Base-by-base conservation (phyloP, 2,113 vertebrate species). In the Pseudolaguvia tuberculata region DNA sequence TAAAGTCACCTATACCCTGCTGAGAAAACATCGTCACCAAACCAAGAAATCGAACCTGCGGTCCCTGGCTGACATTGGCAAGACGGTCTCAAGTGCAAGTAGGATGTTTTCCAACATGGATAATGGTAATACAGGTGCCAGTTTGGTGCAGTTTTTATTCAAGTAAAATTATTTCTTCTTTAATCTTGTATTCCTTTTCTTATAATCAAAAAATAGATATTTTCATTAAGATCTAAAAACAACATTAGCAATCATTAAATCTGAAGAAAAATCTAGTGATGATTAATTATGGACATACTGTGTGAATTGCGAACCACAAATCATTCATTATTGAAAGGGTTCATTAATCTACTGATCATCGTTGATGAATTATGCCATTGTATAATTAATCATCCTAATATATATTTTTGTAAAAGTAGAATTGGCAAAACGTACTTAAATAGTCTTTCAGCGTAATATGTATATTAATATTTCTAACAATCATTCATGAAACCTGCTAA, bases 61-160 rank as follows among this genome's bases (percentile, higher is more conserved):
- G 39, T 98, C 97, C 0, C 88, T 98, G 90, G 95, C 96, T 7
- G 96, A 98, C 90, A 98, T 98, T 3, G 96, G 96, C 79, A 98
- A 95, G 91, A 98, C 96, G n/a, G 96, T 98, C 87, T 98, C 97
- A 90, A 96, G 94, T 92, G 96, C 97, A 94, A 98, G 97, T 95
- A 95, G 95, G 94, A 94, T 97, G 94, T 98, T 98, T 94, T 89
- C 94, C 93, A 95, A 90, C 93, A 93, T 90, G 66, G 95, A 98
- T 83, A 96, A 96, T 88, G 95, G 94, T 98, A 98, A 96, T 93
- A 88, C 89, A 89, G 90, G 87, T 90, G 91, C 90, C 88, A 81
- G 81, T 86, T 88, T 91, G 89, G 89, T 90, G 88, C 91, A 88
- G 91, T 91, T 86, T 87, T 84, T 83, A 23, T 75, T 25, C 15